Conservation (phyloP, 1,140 invertebrate species). For the Drosophila baimaii region DNA sequence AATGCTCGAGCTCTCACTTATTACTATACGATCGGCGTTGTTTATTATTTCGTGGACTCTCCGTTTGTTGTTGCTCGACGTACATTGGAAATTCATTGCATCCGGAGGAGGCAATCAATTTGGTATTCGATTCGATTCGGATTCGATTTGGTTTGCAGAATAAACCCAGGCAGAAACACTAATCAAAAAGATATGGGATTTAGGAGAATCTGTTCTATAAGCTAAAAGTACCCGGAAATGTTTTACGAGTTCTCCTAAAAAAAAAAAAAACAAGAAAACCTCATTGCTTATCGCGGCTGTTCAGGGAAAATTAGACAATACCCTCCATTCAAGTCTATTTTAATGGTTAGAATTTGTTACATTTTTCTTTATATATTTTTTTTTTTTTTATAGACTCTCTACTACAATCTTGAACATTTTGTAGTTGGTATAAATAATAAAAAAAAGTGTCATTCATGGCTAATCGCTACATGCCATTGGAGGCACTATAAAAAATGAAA, state of each 20-base stretch:
- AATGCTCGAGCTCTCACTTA: constrained; percentile 16
- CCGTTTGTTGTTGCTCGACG: constrained; percentile 16
- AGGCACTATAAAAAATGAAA: too few relatives aligned
- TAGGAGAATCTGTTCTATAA: neutral
- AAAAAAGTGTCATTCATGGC: constrained; percentile 7
- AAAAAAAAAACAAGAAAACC: too few relatives aligned
- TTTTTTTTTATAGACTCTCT: neutral
- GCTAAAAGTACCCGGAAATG: neutral
- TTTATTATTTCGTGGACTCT: constrained; percentile 30
- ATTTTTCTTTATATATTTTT: neutral
- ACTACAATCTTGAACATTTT: too few relatives aligned
- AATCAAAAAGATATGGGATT: constrained; percentile 1
- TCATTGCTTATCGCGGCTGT: neutral
- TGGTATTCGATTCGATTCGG: constrained; percentile 18
- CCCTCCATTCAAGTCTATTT: neutral
- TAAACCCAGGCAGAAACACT: neutral
- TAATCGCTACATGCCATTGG: neutral
- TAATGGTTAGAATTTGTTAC: neutral
- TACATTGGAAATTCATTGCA: constrained; percentile 32
- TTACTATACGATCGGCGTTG: constrained; percentile 9
- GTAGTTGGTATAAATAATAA: too few relatives aligned
- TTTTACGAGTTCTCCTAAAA: neutral
- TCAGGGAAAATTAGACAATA: neutral
- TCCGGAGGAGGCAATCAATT: constrained; percentile 39
- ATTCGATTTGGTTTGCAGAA: constrained; percentile 18